Evolutionary conservation across 2,888 invertebrate species (phyloP).

Genomic region (Drosophila hamatofila): DNA sequence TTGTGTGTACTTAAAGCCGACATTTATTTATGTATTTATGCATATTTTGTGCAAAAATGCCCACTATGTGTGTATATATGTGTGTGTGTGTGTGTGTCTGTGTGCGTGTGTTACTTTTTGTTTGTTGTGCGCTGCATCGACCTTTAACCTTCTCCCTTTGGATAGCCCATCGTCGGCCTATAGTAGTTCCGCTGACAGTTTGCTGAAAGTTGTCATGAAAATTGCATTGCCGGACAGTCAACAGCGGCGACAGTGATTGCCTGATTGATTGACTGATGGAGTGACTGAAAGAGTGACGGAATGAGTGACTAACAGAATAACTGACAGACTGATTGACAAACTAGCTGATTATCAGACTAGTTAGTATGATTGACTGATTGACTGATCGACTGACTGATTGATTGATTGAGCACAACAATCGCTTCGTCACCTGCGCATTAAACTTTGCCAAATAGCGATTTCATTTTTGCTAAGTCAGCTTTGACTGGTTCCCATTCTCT

Average conservation of each 20-base stretch:
- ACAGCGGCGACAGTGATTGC: conserved; percentile 3
- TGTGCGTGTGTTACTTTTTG: conserved; percentile 25
- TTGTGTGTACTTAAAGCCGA: conserved; percentile 32
- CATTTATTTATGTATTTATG: conserved; percentile 77
- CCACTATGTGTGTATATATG: conserved; percentile 38
- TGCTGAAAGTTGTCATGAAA: conserved; percentile 52
- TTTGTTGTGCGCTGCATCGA: conserved; percentile 32
- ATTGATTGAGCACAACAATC: conserved; percentile 5
- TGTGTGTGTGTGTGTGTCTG: conserved; percentile 17
- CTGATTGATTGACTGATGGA: conserved; percentile 6
- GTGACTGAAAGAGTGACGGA: conserved; percentile 4
- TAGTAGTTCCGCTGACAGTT: conserved; percentile 6
- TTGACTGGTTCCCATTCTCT: background rate
- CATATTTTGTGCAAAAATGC: conserved; percentile 71
- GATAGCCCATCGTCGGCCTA: background rate
- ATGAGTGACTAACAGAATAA: conserved; percentile 5
- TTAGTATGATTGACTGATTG: background rate
- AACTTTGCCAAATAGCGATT: background rate
- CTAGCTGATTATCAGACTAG: background rate
- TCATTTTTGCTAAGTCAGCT: background rate
- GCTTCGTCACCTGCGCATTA: background rate
- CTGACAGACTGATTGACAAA: background rate
- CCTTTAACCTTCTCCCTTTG: conserved; percentile 22
- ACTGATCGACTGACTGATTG: background rate
- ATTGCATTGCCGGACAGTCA: conserved; percentile 35